These are phyloP conservation scores for Noctuana brunneofusca DNA, from an alignment of 2,888 invertebrate genomes.

Conservation along the genomic window DNA sequence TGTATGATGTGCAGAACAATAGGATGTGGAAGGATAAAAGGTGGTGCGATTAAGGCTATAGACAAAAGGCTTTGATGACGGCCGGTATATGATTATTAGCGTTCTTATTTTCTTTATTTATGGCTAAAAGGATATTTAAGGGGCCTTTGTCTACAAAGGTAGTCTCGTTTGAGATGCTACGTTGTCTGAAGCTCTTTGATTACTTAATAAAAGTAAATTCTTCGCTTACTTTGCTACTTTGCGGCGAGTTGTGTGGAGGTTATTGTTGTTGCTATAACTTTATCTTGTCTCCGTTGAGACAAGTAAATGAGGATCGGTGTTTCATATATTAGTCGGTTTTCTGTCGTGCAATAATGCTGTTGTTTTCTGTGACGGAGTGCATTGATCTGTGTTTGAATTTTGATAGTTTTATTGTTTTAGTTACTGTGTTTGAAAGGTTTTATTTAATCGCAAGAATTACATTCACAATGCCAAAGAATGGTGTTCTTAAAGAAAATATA, in stretches of 20 bases:
- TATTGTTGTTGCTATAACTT: constrained; percentile 29
- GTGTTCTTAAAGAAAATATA: background rate
- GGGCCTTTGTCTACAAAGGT: constrained; percentile 31
- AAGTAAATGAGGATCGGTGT: constrained; percentile 10
- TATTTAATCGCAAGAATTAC: background rate
- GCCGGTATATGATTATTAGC: constrained; percentile 39
- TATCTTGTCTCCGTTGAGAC: constrained; percentile 16
- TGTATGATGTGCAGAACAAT: constrained; percentile 51
- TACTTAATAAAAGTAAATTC: constrained; percentile 35
- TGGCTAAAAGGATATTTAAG: constrained; percentile 30
- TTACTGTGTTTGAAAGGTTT: background rate
- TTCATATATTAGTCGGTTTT: background rate
- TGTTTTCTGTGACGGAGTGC: background rate
- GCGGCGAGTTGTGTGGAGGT: constrained; percentile 22
- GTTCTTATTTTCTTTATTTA: constrained; percentile 31
- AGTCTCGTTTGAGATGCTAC: constrained; percentile 28
- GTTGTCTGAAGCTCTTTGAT: constrained; percentile 33
- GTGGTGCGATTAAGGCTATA: constrained; percentile 45
- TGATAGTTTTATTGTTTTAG: too few species aligned
- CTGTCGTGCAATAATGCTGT: background rate
- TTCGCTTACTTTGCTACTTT: constrained; percentile 28
- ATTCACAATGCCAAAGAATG: background rate
- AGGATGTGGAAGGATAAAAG: constrained; percentile 47
- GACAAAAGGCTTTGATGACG: constrained; percentile 46
- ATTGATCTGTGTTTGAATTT: background rate